A percentile compares a stretch with the other conserved stretches of the same genome.
phyloP scores from a whole-genome alignment of 2,888 invertebrate genomes.

The Shargacucullia verbasci region DNA sequence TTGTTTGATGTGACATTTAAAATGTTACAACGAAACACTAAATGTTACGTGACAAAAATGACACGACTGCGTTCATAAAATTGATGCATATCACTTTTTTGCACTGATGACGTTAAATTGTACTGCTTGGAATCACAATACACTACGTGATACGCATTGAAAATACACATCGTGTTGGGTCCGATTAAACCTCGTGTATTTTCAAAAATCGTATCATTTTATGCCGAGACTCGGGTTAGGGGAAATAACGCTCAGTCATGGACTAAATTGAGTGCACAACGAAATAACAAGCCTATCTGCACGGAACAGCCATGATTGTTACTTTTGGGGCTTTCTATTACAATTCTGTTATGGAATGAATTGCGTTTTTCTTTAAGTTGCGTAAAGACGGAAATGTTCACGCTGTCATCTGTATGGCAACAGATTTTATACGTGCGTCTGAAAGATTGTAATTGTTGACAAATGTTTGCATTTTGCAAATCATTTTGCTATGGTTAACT shows the following conservation, averaged over 20 bases:
- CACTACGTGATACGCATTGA: conserved; percentile 42
- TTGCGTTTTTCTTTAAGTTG: conserved; percentile 47
- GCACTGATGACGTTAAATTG: conserved; percentile 33
- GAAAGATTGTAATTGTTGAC: conserved; percentile 22
- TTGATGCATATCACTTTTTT: conserved; percentile 28
- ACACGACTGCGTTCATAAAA: conserved; percentile 14
- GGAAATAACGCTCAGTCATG: conserved; percentile 64
- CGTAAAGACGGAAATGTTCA: conserved; percentile 43
- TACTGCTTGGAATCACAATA: conserved; percentile 34
- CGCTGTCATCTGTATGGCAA: conserved; percentile 6
- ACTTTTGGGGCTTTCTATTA: conserved; percentile 46
- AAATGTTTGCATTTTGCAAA: conserved; percentile 14
- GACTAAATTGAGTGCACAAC: conserved; percentile 62
- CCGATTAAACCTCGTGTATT: conserved; percentile 32
- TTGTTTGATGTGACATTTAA: conserved; percentile 39
- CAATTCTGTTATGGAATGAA: conserved; percentile 44
- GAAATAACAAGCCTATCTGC: conserved; percentile 44
- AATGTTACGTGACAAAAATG: conserved; percentile 38
- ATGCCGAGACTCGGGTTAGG: conserved; percentile 42
- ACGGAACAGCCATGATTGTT: conserved; percentile 36
- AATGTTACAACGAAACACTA: conserved; percentile 20
- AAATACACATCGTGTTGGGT: conserved; percentile 26
- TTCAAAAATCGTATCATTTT: conserved; percentile 16
- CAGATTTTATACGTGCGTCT: conserved; percentile 16
- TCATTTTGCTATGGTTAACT: conserved; percentile 22